Evolutionary conservation across 2,888 invertebrate species (phyloP).

Genomic region (Hartigia nigra): DNA sequence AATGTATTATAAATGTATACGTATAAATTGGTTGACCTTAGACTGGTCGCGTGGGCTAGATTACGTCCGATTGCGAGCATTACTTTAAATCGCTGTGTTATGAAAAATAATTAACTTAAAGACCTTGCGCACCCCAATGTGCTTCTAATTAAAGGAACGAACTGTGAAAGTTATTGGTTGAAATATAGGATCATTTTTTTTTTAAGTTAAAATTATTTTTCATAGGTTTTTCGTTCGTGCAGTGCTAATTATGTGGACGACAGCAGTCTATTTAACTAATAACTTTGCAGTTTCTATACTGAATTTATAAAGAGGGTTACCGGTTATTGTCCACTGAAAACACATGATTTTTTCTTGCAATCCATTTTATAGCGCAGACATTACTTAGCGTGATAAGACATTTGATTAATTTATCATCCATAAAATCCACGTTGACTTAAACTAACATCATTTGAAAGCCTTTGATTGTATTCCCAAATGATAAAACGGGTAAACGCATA

Average conservation of each 20-base stretch:
- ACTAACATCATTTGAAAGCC: background rate
- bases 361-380: background rate
- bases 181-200: background rate
- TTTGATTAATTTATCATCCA: background rate
- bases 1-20: background rate
- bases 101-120: background rate
- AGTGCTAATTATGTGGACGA: background rate
- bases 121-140: background rate
- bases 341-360: background rate
- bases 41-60: background rate
- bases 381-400: background rate
- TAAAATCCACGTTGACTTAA: background rate
- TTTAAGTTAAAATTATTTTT: background rate
- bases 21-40: background rate
- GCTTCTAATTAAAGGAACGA: background rate
- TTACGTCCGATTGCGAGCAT: background rate
- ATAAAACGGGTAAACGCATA: background rate
- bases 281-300: background rate
- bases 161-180: background rate
- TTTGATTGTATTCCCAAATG: background rate
- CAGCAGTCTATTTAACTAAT: background rate
- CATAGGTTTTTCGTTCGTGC: background rate
- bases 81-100: background rate
- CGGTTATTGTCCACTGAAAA: background rate
- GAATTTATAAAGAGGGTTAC: background rate